Evolutionary conservation across 2,888 invertebrate genomes (phyloP).

Genomic region (Agrotis segetum): DNA sequence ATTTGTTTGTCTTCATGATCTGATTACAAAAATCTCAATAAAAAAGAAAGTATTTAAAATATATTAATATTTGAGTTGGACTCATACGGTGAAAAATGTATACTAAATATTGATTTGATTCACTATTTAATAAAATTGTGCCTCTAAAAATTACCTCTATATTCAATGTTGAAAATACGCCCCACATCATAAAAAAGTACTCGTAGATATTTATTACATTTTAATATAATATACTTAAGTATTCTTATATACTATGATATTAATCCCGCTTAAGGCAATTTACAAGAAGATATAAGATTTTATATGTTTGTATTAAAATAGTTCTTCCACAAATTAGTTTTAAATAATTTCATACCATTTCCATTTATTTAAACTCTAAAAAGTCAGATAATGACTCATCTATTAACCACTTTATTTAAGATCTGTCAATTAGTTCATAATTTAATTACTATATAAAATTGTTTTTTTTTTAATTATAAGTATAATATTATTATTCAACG

Average conservation of each 20-base stretch:
- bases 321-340: conserved; percentile 20
- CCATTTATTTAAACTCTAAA: neutral
- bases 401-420: conserved; percentile 18
- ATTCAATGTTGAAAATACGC: conserved; percentile 22
- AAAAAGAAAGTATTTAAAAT: neutral
- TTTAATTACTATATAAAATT: conserved; percentile 9
- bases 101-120: neutral
- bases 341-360: conserved; percentile 2
- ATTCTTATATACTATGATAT: neutral
- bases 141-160: conserved; percentile 3
- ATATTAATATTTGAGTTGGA: conserved; percentile 10
- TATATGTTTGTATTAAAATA: conserved; percentile 3
- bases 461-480: conserved; percentile 16
- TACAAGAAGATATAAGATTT: neutral
- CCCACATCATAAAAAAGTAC: conserved; percentile 11
- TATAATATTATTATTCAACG: conserved; percentile 18
- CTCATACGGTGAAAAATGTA: conserved; percentile 12
- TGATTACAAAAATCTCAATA: conserved; percentile 49
- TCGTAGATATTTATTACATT: neutral
- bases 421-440: conserved; percentile 27
- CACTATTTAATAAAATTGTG: conserved; percentile 16
- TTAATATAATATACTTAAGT: neutral
- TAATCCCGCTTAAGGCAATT: neutral
- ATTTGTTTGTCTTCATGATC: conserved; percentile 44
- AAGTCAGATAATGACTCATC: neutral